Evolutionary conservation across 2,113 vertebrate genomes (phyloP), one percentile per base, ranked within the genome.

Genomic region (Gopherus evgoodei): DNA sequence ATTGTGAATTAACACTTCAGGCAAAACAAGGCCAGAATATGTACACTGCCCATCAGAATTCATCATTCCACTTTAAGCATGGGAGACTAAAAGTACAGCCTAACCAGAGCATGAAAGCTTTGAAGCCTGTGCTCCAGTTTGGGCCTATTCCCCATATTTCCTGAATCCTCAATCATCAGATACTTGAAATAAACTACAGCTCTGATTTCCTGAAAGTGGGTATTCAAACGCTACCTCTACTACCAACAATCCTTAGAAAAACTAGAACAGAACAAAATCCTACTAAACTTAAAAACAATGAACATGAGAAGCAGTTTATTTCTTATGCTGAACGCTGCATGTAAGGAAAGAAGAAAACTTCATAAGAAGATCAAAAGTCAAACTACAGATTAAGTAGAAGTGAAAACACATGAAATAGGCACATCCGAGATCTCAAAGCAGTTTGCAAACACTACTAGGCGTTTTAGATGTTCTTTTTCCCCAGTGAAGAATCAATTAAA

Each of bases 361-460:
- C 78, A n/a, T 0, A 31, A 87, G 83, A 31, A 85, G 86, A 24
- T 35, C 11, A 78, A 38, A 75, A 91, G 31, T 91, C 24, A 83
- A 94, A 35, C 9, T 93, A 89, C 2, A 83, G 29, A 81, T 12
- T 1, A 6, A 76, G 12, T 12, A 1, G 85, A 85, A 29, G 1
- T 80, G 69, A 94, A 94, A 97, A 78, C 22, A 86, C 49, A 81
- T 81, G 47, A 93, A 93, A 49, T 5, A 79, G 47, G 4, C 38
- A 12, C 25, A 21, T 19, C 27, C 9, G n/a, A 83, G 54, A 87
- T 87, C 84, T 79, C 52, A 57, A 2, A 93, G 75, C 72, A 90
- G 11, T 80, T 1, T 95, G 81, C 56, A 79, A 96, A 62, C 81
- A 62, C 4, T 44, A 78, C 38, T 72, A 78, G 53, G 21, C 90